A percentile compares a stretch with the other conserved stretches of the same genome.
phyloP scores from a whole-genome alignment of 2,888 invertebrate species.

The Cyaniris semiargus region DNA sequence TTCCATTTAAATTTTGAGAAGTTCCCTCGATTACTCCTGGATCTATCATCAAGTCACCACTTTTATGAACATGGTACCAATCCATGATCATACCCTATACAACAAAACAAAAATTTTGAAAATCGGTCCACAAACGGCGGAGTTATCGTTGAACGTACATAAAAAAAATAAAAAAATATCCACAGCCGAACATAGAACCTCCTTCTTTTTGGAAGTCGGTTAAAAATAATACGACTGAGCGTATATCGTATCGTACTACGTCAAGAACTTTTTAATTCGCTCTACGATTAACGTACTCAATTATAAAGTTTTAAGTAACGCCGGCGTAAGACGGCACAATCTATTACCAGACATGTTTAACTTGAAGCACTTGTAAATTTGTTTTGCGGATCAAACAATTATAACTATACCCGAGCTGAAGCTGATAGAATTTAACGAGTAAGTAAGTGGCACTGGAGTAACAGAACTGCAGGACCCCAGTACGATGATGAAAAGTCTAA shows the following conservation, averaged over 20 bases:
- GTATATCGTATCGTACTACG: conserved; percentile 35
- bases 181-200: too few relatives aligned
- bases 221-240: conserved; percentile 37
- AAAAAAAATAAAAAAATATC: too few relatives aligned
- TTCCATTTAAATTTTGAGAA: too few relatives aligned
- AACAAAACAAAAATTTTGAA: too few relatives aligned
- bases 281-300: conserved; percentile 38
- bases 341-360: conserved; percentile 24
- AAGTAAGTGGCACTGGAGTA: background rate
- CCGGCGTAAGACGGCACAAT: conserved; percentile 10
- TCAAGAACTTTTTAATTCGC: conserved; percentile 42
- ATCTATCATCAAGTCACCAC: too few relatives aligned
- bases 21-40: too few relatives aligned
- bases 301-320: conserved; percentile 30
- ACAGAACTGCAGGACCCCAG: background rate
- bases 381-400: conserved; percentile 25
- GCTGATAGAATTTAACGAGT: background rate
- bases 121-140: too few relatives aligned
- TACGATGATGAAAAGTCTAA: too few relatives aligned
- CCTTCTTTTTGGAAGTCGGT: too few relatives aligned
- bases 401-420: background rate
- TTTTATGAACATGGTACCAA: too few relatives aligned
- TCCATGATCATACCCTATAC: too few relatives aligned
- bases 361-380: conserved; percentile 21
- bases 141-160: too few relatives aligned